These are phyloP conservation scores for Lepidochrysops patricia DNA, from an alignment of 2,888 invertebrate species.

Conservation along the genomic window DNA sequence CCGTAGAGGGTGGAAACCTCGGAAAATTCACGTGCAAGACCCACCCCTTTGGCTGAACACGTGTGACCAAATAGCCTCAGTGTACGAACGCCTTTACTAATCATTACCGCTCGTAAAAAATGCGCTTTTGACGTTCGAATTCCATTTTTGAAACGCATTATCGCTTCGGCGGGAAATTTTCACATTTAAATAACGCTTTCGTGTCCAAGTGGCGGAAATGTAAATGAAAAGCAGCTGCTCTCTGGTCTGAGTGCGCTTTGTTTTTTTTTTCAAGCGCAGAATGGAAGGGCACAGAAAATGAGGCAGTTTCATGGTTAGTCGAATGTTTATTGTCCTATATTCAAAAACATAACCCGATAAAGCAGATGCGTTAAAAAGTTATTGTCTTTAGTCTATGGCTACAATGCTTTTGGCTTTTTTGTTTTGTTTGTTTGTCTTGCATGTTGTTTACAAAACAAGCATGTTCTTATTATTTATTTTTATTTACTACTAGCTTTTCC, in stretches of 20 bases:
- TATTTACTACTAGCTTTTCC: background rate
- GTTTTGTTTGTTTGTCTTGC: background rate
- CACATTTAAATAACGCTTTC: slow-evolving; percentile 27
- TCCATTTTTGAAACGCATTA: slow-evolving; percentile 37
- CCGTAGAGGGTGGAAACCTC: slow-evolving; percentile 73
- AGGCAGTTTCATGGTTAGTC: slow-evolving; percentile 70
- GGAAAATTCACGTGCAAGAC: slow-evolving; percentile 72
- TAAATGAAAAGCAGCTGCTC: slow-evolving; percentile 47
- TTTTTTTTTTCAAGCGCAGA: slow-evolving; percentile 48
- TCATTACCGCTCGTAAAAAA: slow-evolving; percentile 63
- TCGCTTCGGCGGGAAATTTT: slow-evolving; percentile 25
- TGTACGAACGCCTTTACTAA: slow-evolving; percentile 64
- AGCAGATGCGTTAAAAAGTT: background rate
- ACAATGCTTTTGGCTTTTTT: background rate
- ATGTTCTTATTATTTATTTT: too few species aligned
- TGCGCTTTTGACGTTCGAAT: slow-evolving; percentile 47
- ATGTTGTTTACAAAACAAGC: background rate
- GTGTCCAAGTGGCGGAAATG: slow-evolving; percentile 48
- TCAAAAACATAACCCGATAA: background rate
- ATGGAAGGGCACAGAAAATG: slow-evolving; percentile 60
- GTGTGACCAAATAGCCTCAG: slow-evolving; percentile 68
- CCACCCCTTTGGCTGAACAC: slow-evolving; percentile 61
- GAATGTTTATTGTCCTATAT: slow-evolving; percentile 29
- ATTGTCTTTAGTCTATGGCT: background rate
- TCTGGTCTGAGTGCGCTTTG: slow-evolving; percentile 46